Percentiles rank a stretch among this genome's conserved stretches.
phyloP scores from a whole-genome alignment of 2,888 invertebrate genomes.

The Frankliniella intonsa region DNA sequence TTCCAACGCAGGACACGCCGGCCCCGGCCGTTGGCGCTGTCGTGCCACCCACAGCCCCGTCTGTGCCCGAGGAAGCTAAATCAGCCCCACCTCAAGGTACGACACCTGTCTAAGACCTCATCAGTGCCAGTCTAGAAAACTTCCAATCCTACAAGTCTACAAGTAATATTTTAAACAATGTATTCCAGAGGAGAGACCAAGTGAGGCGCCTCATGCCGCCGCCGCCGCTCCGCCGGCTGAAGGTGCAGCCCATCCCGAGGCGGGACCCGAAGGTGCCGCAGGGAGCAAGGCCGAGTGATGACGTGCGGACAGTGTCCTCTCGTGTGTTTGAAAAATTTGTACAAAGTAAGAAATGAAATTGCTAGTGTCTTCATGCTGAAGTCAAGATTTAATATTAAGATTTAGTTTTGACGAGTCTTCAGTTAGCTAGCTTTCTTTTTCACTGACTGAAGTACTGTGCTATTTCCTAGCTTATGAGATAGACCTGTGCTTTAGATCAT shows the following conservation, averaged over 20 bases:
- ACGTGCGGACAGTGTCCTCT: no score
- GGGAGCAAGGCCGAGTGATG: neutral
- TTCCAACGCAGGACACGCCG: neutral
- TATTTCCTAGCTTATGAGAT: no score
- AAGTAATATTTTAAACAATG: neutral
- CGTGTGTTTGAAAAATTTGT: neutral
- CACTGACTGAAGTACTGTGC: no score
- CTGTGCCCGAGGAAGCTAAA: constrained; percentile 7
- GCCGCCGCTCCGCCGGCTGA: neutral
- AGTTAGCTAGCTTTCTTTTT: no score
- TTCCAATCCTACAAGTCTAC: neutral
- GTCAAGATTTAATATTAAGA: neutral
- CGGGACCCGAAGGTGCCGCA: neutral
- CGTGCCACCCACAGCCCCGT: neutral
- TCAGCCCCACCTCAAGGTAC: neutral
- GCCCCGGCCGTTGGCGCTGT: neutral
- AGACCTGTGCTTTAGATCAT: neutral
- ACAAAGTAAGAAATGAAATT: neutral
- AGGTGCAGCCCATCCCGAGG: neutral
- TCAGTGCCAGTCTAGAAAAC: no score
- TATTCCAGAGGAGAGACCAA: neutral
- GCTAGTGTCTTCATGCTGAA: neutral
- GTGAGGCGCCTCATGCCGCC: neutral
- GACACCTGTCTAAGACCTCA: neutral
- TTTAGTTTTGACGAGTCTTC: no score